These are phyloP conservation scores for Pristionchus mayeri DNA, from an alignment of 2,888 invertebrate genomes.

Conservation along the genomic window DNA sequence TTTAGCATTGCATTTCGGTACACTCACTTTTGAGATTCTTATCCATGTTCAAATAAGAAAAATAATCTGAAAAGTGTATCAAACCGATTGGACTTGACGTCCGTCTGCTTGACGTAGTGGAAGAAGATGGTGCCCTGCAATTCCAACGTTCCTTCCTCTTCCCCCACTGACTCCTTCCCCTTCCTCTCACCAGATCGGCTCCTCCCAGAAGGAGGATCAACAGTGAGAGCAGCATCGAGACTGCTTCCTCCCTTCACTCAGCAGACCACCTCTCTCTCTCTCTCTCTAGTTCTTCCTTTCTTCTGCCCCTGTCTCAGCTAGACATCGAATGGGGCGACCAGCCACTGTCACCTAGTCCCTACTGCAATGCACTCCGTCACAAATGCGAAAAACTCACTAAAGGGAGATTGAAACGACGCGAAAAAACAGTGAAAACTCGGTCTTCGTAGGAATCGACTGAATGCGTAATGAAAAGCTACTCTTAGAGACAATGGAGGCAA, in stretches of 20 bases:
- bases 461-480: neutral
- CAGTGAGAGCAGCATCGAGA: neutral
- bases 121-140: conserved; percentile 76
- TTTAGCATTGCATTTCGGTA: neutral
- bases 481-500: neutral
- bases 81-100: conserved; percentile 70
- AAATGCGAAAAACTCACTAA: neutral
- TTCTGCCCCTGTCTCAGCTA: conserved; percentile 6
- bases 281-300: conserved; percentile 23
- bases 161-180: neutral
- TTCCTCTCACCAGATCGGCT: conserved; percentile 55
- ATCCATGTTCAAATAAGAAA: neutral
- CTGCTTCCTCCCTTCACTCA: neutral
- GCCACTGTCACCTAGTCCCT: conserved; percentile 5
- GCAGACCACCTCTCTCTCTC: conserved; percentile 34
- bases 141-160: neutral
- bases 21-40: too few species aligned
- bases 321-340: conserved; percentile 26
- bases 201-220: conserved; percentile 46
- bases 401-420: neutral
- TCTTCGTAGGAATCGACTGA: neutral
- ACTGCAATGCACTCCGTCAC: conserved; percentile 11
- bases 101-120: conserved; percentile 74
- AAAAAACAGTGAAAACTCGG: conserved; percentile 11
- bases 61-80: neutral